These are phyloP conservation scores for Coptotermes formosanus DNA, from an alignment of 1,140 invertebrate species.

Conservation along the genomic window DNA sequence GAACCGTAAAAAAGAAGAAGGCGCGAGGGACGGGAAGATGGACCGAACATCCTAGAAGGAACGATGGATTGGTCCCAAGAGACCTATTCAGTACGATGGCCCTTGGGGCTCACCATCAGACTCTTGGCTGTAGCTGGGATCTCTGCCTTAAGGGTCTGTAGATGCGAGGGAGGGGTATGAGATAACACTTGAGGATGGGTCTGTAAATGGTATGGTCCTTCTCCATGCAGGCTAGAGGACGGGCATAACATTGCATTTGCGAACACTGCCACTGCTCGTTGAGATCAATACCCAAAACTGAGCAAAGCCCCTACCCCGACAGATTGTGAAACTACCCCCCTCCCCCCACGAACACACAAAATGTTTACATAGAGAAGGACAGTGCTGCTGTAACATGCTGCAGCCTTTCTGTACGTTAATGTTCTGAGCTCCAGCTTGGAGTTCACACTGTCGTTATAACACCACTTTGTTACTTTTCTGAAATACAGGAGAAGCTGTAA, in stretches of 20 bases:
- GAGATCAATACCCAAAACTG: constrained; percentile 7
- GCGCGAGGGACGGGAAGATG: neutral
- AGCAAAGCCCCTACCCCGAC: neutral
- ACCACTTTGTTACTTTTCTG: neutral
- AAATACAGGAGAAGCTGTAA: too few relatives aligned
- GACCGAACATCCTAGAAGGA: constrained; percentile 21
- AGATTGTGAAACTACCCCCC: too few relatives aligned
- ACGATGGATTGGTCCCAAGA: constrained; percentile 23
- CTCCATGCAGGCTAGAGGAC: neutral
- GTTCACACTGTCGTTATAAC: neutral
- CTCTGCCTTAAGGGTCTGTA: too few relatives aligned
- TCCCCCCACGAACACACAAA: neutral
- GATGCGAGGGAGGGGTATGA: neutral
- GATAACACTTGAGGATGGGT: neutral
- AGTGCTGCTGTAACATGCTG: constrained; percentile 9
- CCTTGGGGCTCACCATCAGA: constrained; percentile 4
- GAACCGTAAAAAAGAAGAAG: neutral
- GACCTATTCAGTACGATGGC: constrained; percentile 22
- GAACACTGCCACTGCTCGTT: neutral
- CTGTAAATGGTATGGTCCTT: neutral
- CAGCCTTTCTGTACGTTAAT: neutral
- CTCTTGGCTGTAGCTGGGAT: neutral
- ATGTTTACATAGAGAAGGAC: neutral
- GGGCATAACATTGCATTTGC: neutral
- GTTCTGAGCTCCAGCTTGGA: neutral